Evolutionary conservation across 2,113 vertebrate species (phyloP).

Genomic region (Agelaius phoeniceus): DNA sequence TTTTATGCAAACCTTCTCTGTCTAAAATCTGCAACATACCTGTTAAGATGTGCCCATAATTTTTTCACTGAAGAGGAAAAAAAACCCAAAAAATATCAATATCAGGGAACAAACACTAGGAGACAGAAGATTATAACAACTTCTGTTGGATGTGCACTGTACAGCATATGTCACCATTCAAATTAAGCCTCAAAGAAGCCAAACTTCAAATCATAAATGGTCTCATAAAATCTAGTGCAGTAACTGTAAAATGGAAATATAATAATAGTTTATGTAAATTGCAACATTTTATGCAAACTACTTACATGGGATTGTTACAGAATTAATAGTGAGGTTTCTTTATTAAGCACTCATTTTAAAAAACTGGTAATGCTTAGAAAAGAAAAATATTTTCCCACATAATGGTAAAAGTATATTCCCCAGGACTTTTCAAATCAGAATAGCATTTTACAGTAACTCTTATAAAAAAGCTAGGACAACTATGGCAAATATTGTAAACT

Average conservation of each 20-base stretch:
- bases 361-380: neutral
- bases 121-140: neutral
- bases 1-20: neutral
- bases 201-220: conserved; percentile 20
- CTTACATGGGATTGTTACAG: conserved; percentile 15
- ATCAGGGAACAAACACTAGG: neutral
- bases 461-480: neutral
- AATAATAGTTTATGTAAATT: conserved; percentile 27
- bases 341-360: conserved; percentile 28
- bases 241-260: conserved; percentile 20
- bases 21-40: neutral
- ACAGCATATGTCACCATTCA: neutral
- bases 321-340: conserved; percentile 22
- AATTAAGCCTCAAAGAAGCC: conserved; percentile 25
- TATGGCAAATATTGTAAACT: neutral
- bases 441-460: neutral
- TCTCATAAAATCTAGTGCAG: conserved; percentile 23
- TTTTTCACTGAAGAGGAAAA: neutral
- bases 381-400: neutral
- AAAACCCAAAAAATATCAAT: neutral
- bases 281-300: conserved; percentile 4
- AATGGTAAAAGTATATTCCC: neutral
- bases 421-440: neutral
- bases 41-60: neutral
- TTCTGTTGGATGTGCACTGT: neutral